phyloP scores from a whole-genome alignment of 2,113 vertebrate genomes.

The Hirundichthys speculiger region DNA sequence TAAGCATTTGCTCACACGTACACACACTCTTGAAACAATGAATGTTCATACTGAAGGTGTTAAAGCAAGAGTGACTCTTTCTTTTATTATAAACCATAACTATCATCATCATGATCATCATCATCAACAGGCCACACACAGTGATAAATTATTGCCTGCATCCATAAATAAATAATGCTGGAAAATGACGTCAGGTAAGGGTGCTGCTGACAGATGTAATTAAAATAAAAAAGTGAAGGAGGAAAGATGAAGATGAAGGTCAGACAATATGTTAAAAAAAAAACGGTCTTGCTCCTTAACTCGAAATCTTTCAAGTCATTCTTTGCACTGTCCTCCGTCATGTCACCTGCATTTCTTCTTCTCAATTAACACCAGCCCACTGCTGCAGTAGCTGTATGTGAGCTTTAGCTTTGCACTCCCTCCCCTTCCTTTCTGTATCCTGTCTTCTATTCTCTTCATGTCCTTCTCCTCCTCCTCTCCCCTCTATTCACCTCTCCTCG shows the following conservation, averaged over 20 bases:
- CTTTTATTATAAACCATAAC: conserved; percentile 1
- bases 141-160: conserved; percentile 11
- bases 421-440: conserved; percentile 5
- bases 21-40: background rate
- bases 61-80: conserved; percentile 11
- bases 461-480: conserved; percentile 16
- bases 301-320: conserved; percentile 6
- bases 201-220: conserved; percentile 8
- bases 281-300: conserved; percentile 11
- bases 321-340: background rate
- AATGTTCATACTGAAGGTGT: background rate
- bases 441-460: conserved; percentile 14
- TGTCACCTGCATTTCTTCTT: conserved; percentile 14
- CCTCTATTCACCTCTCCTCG: conserved; percentile 20
- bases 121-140: background rate
- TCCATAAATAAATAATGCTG: conserved; percentile 18
- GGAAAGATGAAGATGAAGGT: conserved; percentile 3
- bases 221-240: conserved; percentile 11
- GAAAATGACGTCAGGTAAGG: conserved; percentile 6
- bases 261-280: background rate
- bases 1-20: no score
- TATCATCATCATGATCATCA: conserved; percentile 1
- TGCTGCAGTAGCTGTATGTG: conserved; percentile 29
- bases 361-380: conserved; percentile 34
- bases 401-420: conserved; percentile 6